Evolutionary conservation across 2,797 vertebrate genomes (phyloP).

Genomic region (Aulostomus chinensis): DNA sequence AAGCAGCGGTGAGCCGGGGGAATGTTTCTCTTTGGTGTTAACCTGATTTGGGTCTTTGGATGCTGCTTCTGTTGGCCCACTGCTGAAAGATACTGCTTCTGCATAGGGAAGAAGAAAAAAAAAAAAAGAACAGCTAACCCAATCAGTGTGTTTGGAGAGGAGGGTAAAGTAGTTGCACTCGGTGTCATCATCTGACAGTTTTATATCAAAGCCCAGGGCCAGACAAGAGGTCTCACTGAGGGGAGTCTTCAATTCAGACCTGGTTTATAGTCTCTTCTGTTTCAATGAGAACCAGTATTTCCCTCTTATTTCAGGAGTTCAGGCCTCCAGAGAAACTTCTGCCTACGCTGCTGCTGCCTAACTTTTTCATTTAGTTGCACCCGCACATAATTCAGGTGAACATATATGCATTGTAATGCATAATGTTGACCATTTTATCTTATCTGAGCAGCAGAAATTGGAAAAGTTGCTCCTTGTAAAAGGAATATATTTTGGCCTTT

Average conservation of each 20-base stretch:
- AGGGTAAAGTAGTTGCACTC: constrained; percentile 52
- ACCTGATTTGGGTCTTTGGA: constrained; percentile 36
- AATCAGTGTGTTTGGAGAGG: constrained; percentile 33
- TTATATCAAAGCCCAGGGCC: constrained; percentile 63
- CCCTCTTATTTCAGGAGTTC: constrained; percentile 3
- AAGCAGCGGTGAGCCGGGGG: constrained; percentile 27
- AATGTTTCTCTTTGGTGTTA: constrained; percentile 17
- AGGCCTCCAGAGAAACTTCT: neutral
- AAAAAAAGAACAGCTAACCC: constrained; percentile 14
- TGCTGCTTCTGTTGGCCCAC: constrained; percentile 9
- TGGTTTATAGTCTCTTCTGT: constrained; percentile 23
- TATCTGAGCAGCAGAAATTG: neutral
- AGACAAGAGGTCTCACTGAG: constrained; percentile 47
- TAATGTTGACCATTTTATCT: no score
- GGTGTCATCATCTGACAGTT: constrained; percentile 72
- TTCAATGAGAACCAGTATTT: constrained; percentile 20
- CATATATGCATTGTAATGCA: no score
- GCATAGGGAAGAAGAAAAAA: constrained; percentile 1
- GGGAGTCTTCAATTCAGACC: constrained; percentile 40
- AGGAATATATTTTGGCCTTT: no score
- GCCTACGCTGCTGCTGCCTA: no score
- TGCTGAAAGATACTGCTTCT: constrained; percentile 13
- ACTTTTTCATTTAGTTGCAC: no score
- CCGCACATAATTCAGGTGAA: no score
- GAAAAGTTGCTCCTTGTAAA: no score